These are phyloP conservation scores for Istiophorus platypterus DNA, from an alignment of 2,113 vertebrate genomes.

Conservation along the genomic window DNA sequence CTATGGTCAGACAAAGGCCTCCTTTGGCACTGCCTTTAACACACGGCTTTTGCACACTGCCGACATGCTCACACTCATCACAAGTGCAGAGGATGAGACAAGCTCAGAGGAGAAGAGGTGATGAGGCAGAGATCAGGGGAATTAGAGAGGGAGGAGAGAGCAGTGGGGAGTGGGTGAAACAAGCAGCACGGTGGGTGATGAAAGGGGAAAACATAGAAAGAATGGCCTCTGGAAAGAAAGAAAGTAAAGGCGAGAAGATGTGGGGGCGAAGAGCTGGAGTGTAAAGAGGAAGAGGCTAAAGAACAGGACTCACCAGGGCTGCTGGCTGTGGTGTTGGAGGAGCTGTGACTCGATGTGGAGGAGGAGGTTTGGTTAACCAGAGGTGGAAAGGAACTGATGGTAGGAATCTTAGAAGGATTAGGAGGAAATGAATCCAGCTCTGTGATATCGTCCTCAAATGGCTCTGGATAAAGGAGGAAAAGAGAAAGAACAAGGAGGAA, in stretches of 20 bases:
- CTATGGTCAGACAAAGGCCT: conserved; percentile 33
- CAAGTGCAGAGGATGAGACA: conserved; percentile 28
- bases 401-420: conserved; percentile 51
- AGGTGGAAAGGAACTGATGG: conserved; percentile 48
- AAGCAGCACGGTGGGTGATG: conserved; percentile 5
- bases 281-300: neutral
- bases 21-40: conserved; percentile 47
- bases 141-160: conserved; percentile 1
- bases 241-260: neutral
- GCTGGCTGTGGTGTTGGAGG: conserved; percentile 61
- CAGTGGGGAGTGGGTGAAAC: conserved; percentile 1
- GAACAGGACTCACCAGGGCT: conserved; percentile 75
- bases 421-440: conserved; percentile 49
- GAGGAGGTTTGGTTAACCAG: conserved; percentile 56
- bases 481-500: neutral
- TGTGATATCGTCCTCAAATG: conserved; percentile 58
- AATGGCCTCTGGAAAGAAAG: neutral
- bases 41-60: conserved; percentile 45
- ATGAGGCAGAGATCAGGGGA: conserved; percentile 43
- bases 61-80: conserved; percentile 57
- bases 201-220: conserved; percentile 10
- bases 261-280: neutral
- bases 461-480: conserved; percentile 66
- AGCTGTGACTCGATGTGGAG: conserved; percentile 51
- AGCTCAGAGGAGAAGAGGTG: conserved; percentile 7